These are phyloP conservation scores for Mesembrinibis cayennensis DNA, from an alignment of 2,113 vertebrate genomes.

Conservation along the genomic window DNA sequence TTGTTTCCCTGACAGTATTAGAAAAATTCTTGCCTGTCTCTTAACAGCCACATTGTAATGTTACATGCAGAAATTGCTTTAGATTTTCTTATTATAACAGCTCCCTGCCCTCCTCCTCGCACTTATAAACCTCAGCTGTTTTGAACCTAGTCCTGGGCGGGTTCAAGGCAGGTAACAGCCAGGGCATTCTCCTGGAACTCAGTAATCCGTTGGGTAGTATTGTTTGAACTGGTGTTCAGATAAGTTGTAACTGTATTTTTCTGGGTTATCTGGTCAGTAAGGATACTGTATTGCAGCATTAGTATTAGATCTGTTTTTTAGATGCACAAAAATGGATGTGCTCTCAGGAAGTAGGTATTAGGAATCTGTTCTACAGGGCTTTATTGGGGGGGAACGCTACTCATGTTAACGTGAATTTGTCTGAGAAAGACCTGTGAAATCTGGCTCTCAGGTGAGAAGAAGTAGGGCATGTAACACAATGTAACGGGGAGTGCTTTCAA, in stretches of 20 bases:
- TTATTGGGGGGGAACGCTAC: background rate
- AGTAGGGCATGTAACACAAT: background rate
- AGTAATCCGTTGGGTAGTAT: background rate
- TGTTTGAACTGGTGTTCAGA: background rate
- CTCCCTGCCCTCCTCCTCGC: background rate
- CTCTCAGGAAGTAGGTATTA: background rate
- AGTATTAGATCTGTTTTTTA: background rate
- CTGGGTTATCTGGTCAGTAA: background rate
- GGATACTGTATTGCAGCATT: background rate
- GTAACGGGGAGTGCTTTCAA: background rate
- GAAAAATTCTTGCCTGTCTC: background rate
- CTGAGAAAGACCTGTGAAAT: background rate
- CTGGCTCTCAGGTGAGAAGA: background rate
- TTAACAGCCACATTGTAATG: background rate
- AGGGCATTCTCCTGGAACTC: background rate
- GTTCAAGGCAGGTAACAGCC: slow-evolving; percentile 8
- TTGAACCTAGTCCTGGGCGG: background rate
- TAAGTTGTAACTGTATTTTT: background rate
- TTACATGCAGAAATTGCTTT: background rate
- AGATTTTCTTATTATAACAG: background rate
- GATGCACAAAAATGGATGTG: background rate
- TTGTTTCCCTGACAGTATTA: background rate
- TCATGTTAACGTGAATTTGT: background rate
- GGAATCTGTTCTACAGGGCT: background rate
- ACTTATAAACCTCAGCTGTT: background rate